These are phyloP conservation scores for Rhagophthalmus giganteus DNA, from an alignment of 2,888 invertebrate genomes.

Conservation along the genomic window DNA sequence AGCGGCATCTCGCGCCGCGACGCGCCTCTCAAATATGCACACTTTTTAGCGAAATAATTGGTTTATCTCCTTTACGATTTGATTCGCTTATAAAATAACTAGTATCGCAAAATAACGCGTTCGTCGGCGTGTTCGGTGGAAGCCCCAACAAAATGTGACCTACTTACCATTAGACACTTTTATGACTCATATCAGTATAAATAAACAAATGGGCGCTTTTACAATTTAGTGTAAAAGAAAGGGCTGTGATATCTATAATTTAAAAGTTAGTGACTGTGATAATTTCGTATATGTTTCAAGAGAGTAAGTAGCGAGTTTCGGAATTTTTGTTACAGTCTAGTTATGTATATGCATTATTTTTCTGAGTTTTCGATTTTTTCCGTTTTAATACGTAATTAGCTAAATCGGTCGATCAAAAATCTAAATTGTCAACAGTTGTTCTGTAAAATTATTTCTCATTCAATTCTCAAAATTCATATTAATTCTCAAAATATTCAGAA, in stretches of 20 bases:
- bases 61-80: constrained; percentile 5
- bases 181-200: constrained; percentile 4
- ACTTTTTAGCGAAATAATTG: constrained; percentile 13
- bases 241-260: constrained; percentile 12
- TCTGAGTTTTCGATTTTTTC: too few species aligned
- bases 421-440: too few species aligned
- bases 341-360: too few species aligned
- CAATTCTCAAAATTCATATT: too few species aligned
- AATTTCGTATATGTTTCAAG: constrained; percentile 4
- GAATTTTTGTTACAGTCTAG: too few species aligned
- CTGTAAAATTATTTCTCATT: too few species aligned
- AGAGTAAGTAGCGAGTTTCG: constrained; percentile 1
- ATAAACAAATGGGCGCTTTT: constrained; percentile 1
- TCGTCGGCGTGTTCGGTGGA: not conserved
- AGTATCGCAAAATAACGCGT: not conserved
- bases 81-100: not conserved
- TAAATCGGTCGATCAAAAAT: too few species aligned
- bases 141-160: constrained; percentile 4
- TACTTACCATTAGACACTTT: not conserved
- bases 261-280: constrained; percentile 5
- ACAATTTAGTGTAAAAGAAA: not conserved
- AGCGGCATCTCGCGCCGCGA: constrained; percentile 26
- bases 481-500: too few species aligned
- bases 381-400: too few species aligned
- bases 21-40: constrained; percentile 22